A percentile compares a stretch with the other conserved stretches of the same genome.
These are phyloP conservation scores for Lethrus apterus DNA, from an alignment of 1,140 invertebrate genomes.

Conservation along the genomic window DNA sequence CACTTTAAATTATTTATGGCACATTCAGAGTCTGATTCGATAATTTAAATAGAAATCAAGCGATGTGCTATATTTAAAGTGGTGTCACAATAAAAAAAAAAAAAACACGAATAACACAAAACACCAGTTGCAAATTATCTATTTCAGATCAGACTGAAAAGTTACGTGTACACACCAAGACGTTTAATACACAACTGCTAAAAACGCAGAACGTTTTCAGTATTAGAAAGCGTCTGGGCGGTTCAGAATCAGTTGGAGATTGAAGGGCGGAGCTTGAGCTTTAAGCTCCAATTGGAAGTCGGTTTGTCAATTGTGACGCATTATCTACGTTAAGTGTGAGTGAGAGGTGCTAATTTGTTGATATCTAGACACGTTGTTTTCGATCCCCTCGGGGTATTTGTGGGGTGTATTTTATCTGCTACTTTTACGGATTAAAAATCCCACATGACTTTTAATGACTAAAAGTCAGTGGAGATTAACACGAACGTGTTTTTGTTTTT, in stretches of 20 bases:
- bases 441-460: background rate
- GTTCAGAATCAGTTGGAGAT: constrained; percentile 6
- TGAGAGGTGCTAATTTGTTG: constrained; percentile 15
- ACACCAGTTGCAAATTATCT: constrained; percentile 3
- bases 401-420: background rate
- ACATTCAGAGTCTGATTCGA: background rate
- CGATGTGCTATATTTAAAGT: no score
- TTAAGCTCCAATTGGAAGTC: constrained; percentile 14
- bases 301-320: constrained; percentile 6
- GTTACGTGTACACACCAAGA: constrained; percentile 6
- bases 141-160: no score
- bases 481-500: no score
- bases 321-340: constrained; percentile 7
- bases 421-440: constrained; percentile 6
- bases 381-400: constrained; percentile 8
- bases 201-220: constrained; percentile 6
- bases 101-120: no score
- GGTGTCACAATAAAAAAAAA: no score
- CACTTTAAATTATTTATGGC: no score
- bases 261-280: constrained; percentile 4
- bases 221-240: constrained; percentile 14
- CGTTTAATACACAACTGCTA: constrained; percentile 9
- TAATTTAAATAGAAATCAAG: no score
- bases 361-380: constrained; percentile 6
- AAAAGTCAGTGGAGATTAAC: constrained; percentile 1